A percentile compares a stretch with the other conserved stretches of the same genome.
These are phyloP conservation scores for Epinotia bilunana DNA, from an alignment of 2,888 invertebrate species.

Conservation along the genomic window DNA sequence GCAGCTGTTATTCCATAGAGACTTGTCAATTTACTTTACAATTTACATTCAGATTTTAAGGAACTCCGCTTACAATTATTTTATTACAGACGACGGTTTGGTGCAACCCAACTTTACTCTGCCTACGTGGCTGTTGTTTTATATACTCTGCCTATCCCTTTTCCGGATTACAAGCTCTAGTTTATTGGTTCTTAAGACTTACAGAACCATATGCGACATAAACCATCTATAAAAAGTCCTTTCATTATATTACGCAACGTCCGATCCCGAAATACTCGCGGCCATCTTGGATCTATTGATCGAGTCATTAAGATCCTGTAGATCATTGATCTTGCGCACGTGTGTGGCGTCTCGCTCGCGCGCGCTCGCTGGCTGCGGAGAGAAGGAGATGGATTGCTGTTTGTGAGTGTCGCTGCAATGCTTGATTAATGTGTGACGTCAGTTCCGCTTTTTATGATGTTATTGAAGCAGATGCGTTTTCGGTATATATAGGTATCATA, in stretches of 20 bases:
- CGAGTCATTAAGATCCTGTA: constrained; percentile 48
- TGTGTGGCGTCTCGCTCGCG: constrained; percentile 39
- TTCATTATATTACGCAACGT: constrained; percentile 37
- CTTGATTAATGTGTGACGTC: constrained; percentile 34
- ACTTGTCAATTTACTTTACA: no score
- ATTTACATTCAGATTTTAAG: no score
- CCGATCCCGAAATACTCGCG: constrained; percentile 39
- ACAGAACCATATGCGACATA: constrained; percentile 17
- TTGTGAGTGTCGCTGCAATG: background rate
- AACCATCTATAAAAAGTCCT: constrained; percentile 38
- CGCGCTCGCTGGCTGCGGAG: background rate
- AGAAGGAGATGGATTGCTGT: constrained; percentile 20
- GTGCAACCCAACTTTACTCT: no score
- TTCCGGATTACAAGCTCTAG: background rate
- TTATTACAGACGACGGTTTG: no score
- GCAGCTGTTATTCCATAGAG: no score
- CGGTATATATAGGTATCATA: background rate
- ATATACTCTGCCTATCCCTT: background rate
- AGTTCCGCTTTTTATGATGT: constrained; percentile 22
- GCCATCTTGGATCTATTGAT: constrained; percentile 44
- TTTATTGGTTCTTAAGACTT: constrained; percentile 4
- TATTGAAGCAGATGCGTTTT: constrained; percentile 13
- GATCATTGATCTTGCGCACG: constrained; percentile 50
- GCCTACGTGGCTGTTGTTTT: background rate
- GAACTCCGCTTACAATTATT: no score